These are phyloP conservation scores for Geopemphigus sp. DNA, from an alignment of 1,140 invertebrate genomes.

Conservation along the genomic window DNA sequence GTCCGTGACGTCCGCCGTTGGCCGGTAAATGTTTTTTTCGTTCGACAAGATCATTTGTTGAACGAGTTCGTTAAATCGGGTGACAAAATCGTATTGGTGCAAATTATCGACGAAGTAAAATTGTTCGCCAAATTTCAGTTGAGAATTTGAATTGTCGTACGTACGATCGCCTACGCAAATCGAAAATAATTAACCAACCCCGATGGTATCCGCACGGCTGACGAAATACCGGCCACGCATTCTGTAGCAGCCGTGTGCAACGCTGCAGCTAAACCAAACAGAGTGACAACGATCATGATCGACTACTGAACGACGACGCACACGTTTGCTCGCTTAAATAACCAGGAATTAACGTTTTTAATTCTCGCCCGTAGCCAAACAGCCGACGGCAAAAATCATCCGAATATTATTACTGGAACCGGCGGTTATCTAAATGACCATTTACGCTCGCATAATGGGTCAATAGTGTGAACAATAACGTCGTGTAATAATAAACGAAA, in stretches of 20 bases:
- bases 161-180: conserved; percentile 14
- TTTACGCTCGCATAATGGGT: neutral
- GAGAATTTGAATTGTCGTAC: neutral
- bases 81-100: neutral
- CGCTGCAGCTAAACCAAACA: conserved; percentile 20
- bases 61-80: neutral
- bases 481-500: neutral
- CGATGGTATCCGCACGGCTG: too few species aligned
- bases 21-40: neutral
- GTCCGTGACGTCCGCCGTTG: neutral
- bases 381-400: too few species aligned
- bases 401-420: neutral
- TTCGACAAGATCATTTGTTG: neutral
- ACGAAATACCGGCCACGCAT: conserved; percentile 30
- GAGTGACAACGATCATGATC: conserved; percentile 41
- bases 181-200: too few species aligned
- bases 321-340: neutral
- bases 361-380: neutral
- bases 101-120: neutral
- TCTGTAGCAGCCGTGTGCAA: conserved; percentile 10
- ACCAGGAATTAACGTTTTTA: neutral
- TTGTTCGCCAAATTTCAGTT: neutral
- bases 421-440: neutral
- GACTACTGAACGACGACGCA: conserved; percentile 5
- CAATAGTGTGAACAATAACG: conserved; percentile 19